Percentiles rank a stretch among this genome's conserved stretches.
phyloP scores from a whole-genome alignment of 2,797 vertebrate genomes.

The Fundulus diaphanus region DNA sequence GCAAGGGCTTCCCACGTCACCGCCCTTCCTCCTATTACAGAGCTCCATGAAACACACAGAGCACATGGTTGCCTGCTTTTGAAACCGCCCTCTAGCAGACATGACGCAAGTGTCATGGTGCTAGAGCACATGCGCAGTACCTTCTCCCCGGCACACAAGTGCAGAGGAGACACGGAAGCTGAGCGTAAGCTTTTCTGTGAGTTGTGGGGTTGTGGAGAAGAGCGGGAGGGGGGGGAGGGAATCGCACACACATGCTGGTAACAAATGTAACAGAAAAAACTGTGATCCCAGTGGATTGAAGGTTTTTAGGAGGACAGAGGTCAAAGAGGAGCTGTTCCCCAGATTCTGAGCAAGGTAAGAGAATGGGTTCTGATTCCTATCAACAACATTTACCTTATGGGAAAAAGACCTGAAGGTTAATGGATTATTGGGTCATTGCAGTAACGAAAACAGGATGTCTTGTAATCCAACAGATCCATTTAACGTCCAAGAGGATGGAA shows the following conservation, averaged over 20 bases:
- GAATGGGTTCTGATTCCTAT: background rate
- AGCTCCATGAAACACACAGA: conserved; percentile 1
- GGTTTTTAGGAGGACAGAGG: conserved; percentile 25
- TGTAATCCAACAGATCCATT: background rate
- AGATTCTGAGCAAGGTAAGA: conserved; percentile 66
- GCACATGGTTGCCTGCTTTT: conserved; percentile 61
- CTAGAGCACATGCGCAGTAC: conserved; percentile 33
- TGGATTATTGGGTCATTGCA: conserved; percentile 13
- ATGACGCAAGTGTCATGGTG: conserved; percentile 12
- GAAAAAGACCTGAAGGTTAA: background rate
- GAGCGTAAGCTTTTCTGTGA: conserved; percentile 1
- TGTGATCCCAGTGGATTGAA: conserved; percentile 38
- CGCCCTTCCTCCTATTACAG: conserved; percentile 11
- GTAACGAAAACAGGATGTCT: background rate
- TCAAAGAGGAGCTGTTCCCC: conserved; percentile 1
- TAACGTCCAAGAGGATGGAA: background rate
- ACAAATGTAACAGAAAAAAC: conserved; percentile 50
- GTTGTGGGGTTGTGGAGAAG: conserved; percentile 9
- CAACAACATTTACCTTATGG: background rate
- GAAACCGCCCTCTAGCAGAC: conserved; percentile 43
- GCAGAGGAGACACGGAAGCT: conserved; percentile 54
- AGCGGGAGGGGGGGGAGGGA: background rate
- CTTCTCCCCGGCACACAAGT: conserved; percentile 39
- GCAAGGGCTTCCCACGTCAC: conserved; percentile 46
- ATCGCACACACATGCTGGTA: conserved; percentile 2